Evolutionary conservation across 2,113 vertebrate species (phyloP), one percentile per base, ranked within the genome.

Genomic region (Scomber colias): DNA sequence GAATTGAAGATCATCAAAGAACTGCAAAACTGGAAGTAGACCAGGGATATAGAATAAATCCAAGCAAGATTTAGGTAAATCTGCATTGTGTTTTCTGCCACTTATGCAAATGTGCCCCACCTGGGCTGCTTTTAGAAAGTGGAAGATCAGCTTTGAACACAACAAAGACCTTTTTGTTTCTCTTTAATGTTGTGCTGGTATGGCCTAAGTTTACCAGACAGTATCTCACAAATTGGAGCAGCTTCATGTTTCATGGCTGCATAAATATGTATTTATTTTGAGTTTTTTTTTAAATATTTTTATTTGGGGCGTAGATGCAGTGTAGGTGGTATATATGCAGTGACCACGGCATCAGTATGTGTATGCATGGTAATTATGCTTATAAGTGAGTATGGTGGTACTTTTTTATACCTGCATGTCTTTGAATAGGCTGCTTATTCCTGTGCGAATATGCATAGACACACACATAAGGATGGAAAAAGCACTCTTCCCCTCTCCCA

Each of bases 401-500:
- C 46, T 81, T 77, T 27, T 82, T 70, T 75, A 69, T 46, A 65
- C 65, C 21, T 53, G 59, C n/a, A 1, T 65, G 56, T 62, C 66
- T 82, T 81, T 75, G 66, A 75, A 30, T 49, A 14, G 60, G 45
- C 60, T 70, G 77, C 81, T 87, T 44, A 70, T 79, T 87, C 77
- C 77, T 40, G 63, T 27, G 76, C 71, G 66, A 86, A 82, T 84
- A 90, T 79, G 68, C 88, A 75, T 31, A 48, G 73, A 67, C 60
- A 66, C 83, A 85, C 66, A 55, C 62, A 69, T 13, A 53, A 76
- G 79, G 70, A 57, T 1, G 71, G 35, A 75, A 77, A 92, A 85
- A 86, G 76, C 84, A 75, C 87, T 88, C 82, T 82, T 10, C n/a
- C 73, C 51, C 59, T 88, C 81, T 87, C 81, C 73, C 84, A 86